Base-by-base conservation (phyloP, 2,113 vertebrate species). In the Clarias macrocephalus region DNA sequence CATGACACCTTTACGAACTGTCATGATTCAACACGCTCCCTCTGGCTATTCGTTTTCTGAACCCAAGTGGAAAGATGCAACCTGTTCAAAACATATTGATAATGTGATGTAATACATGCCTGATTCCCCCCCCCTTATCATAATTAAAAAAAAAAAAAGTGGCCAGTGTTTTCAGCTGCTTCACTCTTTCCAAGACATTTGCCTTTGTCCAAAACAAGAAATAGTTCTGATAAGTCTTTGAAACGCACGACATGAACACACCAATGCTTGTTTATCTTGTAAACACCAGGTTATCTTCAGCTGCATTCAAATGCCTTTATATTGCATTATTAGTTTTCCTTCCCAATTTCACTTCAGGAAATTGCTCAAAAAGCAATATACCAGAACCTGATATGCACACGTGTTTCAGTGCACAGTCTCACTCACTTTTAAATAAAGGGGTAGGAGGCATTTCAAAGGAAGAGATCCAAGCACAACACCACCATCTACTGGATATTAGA, bases 401-500 rank as follows among this genome's bases (percentile, higher is more conserved):
- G 11, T 48, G 23, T 10, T 7, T 28, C 52, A 54, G 73, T 6
- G n/a, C n/a, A 56, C 13, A 25, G 23, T 9, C 8, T 56, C 75
- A 54, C 15, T n/a, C 12, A 28, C 5, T 56, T 48, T 48, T 19
- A 16, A 75, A 42, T 76, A 2, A 73, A 76, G 37, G 37, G 52
- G 52, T 56, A 56, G 75, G 75, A 30, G n/a, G 75, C 28, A 2
- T 25, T 16, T 19, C 52, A 33, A 3, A 23, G 59, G 12, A 23
- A 6, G 21, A 28, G 1, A 52, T 10, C n/a, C 5, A 16, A 81
- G 52, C 13, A 28, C 73, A 88, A 81, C 79, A 88, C 21, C 28
- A 11, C 83, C 83, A 82, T 37, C 87, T 85, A 48, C 68, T 82
- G 83, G 77, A 37, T 56, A 11, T 59, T 28, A 25, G 13, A 9